Conservation (phyloP, 1,140 invertebrate species). For the Trichogramma pretiosum region DNA sequence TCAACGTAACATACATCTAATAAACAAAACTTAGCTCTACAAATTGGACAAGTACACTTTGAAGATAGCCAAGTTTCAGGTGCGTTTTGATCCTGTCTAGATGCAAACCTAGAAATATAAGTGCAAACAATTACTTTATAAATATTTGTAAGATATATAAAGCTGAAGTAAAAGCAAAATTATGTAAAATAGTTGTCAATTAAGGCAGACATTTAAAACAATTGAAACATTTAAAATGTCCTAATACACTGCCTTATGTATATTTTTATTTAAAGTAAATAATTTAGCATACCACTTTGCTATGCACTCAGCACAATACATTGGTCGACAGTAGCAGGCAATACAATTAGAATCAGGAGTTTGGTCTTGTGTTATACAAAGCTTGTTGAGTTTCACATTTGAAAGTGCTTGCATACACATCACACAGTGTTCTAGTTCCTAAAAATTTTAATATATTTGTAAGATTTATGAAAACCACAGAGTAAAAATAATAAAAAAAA, state of each 20-base stretch:
- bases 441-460: slow-evolving; percentile 23
- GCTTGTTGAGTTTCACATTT: slow-evolving; percentile 72
- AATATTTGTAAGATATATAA: too few relatives aligned
- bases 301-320: slow-evolving; percentile 84
- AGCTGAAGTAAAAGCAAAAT: too few relatives aligned
- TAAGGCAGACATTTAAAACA: too few relatives aligned
- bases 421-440: slow-evolving; percentile 76
- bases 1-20: slow-evolving; percentile 60
- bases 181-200: too few relatives aligned
- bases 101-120: slow-evolving; percentile 56
- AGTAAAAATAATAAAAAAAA: slow-evolving; percentile 13
- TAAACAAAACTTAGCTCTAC: slow-evolving; percentile 76
- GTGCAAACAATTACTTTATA: too few relatives aligned
- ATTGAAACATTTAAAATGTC: too few relatives aligned
- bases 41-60: slow-evolving; percentile 84
- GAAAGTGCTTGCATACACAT: slow-evolving; percentile 76
- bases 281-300: slow-evolving; percentile 61
- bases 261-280: too few relatives aligned
- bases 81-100: slow-evolving; percentile 65
- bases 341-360: slow-evolving; percentile 45
- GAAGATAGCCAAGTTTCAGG: slow-evolving; percentile 73
- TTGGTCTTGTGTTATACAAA: slow-evolving; percentile 47
- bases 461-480: slow-evolving; percentile 7
- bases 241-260: too few relatives aligned
- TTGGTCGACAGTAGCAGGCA: slow-evolving; percentile 66